phyloP scores from a whole-genome alignment of 2,888 invertebrate species.

The Uropetala carovei region DNA sequence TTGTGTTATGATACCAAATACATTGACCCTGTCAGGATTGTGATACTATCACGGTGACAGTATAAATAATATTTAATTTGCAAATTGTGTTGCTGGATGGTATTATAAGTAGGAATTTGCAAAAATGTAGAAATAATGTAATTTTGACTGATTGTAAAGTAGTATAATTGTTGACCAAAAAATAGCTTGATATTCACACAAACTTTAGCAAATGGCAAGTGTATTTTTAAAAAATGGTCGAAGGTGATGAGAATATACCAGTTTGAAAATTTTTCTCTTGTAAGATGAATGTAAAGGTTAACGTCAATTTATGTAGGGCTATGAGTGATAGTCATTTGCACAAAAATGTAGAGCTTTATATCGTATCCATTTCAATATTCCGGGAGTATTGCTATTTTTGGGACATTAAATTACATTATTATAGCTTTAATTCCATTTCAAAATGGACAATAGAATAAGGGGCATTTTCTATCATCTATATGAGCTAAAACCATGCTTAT shows the following conservation, averaged over 20 bases:
- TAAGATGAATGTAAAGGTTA: too few species aligned
- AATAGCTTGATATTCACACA: too few species aligned
- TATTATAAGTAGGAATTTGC: neutral
- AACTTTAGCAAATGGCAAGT: too few species aligned
- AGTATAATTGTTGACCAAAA: neutral
- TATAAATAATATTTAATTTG: neutral
- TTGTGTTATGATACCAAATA: neutral
- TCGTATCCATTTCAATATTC: too few species aligned
- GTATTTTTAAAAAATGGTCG: too few species aligned
- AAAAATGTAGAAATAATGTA: neutral
- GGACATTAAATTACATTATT: neutral
- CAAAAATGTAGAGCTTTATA: neutral
- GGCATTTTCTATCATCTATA: neutral
- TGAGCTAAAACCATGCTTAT: neutral
- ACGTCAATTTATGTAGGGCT: neutral
- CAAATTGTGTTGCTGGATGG: neutral
- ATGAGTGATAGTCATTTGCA: neutral
- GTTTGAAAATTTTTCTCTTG: too few species aligned
- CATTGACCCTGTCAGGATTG: neutral
- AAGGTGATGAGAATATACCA: too few species aligned
- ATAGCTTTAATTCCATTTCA: neutral
- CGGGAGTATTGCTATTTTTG: neutral
- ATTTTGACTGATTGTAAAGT: neutral
- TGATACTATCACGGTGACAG: neutral
- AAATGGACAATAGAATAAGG: neutral